Evolutionary conservation across 1,140 invertebrate species (phyloP), one percentile per base, ranked within the genome.

Genomic region (Drosophila grimshawi): DNA sequence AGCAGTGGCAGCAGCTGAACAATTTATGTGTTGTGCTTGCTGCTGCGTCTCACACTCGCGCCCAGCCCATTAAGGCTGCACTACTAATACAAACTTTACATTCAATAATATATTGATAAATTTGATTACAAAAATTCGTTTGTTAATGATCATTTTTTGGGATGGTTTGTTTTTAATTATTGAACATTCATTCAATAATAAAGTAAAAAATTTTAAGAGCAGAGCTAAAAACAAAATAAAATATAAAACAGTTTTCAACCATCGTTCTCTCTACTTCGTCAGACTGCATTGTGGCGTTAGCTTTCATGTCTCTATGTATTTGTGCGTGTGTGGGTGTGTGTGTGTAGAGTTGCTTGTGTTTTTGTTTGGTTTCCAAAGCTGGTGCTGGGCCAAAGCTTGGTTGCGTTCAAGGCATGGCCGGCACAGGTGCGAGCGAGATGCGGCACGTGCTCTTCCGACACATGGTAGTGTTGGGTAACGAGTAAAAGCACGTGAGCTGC

Each of bases 311-410:
- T 45, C 29, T 59, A 5, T 32, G 30, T 32, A 62, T 10, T 8
- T 33, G 32, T 30, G 19, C 19, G 37, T 39, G 27, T 49, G 35
- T 4, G 8, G 46, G 5, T 60, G 5, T 30, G 6, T 59, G 37
- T 27, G 4, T 48, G 29, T 51, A 45, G 51, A 53, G 37, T 45
- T 56, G 33, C 10, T 59, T 39, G 52, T 65, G 67, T 76, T 70
- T 65, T 76, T 76, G 73, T 76, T 76, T 76, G 73, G 73, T 70
- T 76, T 76, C 68, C 43, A 76, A 70, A 75, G 73, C 67, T 76
- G 61, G 52, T 48, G 70, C 46, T 66, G 7, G 41, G 66, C 19
- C 39, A 76, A 76, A 76, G 73, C 60, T 64, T 64, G 39, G 19
- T 45, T 76, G 60, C 66, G 70, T 61, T 70, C 53, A 63, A 59